These are phyloP conservation scores for Perca fluviatilis DNA, from an alignment of 2,113 vertebrate genomes.

Conservation along the genomic window DNA sequence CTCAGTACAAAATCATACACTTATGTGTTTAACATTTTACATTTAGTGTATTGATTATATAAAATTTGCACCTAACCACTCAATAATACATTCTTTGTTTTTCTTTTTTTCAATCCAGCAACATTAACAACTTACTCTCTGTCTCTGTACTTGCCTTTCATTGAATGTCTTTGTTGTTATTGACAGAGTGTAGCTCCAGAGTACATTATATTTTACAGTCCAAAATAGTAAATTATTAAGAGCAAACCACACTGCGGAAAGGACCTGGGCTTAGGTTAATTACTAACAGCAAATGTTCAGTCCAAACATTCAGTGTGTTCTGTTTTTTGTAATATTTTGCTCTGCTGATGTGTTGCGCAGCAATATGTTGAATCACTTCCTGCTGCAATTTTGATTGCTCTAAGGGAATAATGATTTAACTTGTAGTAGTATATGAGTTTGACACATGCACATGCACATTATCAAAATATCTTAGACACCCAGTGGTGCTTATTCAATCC, in stretches of 20 bases:
- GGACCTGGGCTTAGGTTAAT: background rate
- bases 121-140: background rate
- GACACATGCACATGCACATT: conserved; percentile 33
- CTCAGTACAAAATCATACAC: conserved; percentile 17
- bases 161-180: conserved; percentile 42
- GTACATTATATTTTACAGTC: conserved; percentile 62
- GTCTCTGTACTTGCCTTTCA: conserved; percentile 14
- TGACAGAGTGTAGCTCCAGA: conserved; percentile 30
- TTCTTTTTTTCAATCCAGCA: background rate
- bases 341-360: background rate
- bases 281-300: background rate
- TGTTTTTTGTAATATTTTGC: background rate
- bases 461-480: conserved; percentile 10
- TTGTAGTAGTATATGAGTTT: conserved; percentile 29
- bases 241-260: background rate
- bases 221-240: conserved; percentile 3
- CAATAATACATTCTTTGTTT: background rate
- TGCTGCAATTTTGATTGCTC: background rate
- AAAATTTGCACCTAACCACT: background rate
- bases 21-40: background rate
- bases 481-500: conserved; percentile 17
- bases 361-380: background rate
- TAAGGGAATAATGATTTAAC: conserved; percentile 26
- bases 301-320: background rate
- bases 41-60: background rate